phyloP scores from a whole-genome alignment of 2,888 invertebrate genomes.

The Ichneumon xanthorius region DNA sequence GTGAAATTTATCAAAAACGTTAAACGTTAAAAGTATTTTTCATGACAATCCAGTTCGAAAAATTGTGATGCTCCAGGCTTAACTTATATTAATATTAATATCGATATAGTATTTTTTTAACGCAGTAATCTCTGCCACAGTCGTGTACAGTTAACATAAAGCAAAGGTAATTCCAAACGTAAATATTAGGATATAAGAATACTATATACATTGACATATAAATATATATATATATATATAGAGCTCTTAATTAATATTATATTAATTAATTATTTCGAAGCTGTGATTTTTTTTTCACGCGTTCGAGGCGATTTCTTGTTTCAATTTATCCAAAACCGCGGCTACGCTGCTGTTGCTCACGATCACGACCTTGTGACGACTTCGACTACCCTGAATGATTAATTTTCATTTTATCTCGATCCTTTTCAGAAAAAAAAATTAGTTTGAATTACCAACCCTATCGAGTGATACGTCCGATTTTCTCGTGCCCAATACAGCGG shows the following conservation, averaged over 20 bases:
- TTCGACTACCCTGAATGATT: slow-evolving; percentile 86
- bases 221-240: not conserved
- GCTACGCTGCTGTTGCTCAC: slow-evolving; percentile 85
- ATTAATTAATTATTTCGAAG: not conserved
- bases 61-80: not conserved
- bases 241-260: not conserved
- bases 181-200: slow-evolving; percentile 13
- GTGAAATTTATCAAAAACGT: not conserved
- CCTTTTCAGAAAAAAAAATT: slow-evolving; percentile 11
- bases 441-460: slow-evolving; percentile 83
- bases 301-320: slow-evolving; percentile 78
- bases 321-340: slow-evolving; percentile 84
- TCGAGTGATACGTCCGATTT: slow-evolving; percentile 90
- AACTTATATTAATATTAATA: slow-evolving; percentile 15
- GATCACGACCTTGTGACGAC: slow-evolving; percentile 87
- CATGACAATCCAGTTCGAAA: not conserved
- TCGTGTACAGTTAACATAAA: slow-evolving; percentile 60
- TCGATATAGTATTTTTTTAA: slow-evolving; percentile 15
- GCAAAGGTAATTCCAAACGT: slow-evolving; percentile 32
- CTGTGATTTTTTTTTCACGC: slow-evolving; percentile 24
- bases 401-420: slow-evolving; percentile 23
- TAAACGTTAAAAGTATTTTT: not conserved
- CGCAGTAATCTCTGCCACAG: slow-evolving; percentile 38
- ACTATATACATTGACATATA: slow-evolving; percentile 26
- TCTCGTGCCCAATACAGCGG: slow-evolving; percentile 89